Conservation (phyloP, 2,797 vertebrate species). For the Macroramphosus scolopax region DNA sequence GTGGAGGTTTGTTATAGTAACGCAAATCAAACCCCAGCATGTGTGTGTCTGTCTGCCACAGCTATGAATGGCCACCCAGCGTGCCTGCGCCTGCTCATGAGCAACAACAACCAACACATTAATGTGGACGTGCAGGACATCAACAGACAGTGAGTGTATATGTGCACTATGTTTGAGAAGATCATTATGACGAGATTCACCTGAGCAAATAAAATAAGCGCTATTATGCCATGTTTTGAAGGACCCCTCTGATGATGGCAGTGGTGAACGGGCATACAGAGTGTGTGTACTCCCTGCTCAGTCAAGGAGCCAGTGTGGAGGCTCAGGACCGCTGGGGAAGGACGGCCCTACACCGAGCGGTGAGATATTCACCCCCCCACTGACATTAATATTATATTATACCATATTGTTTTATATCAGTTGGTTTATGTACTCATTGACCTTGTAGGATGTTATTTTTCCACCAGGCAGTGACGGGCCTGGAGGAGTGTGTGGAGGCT, state of each 20-base stretch:
- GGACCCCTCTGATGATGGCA: conserved; percentile 93
- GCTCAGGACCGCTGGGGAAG: conserved; percentile 92
- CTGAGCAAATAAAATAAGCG: no score
- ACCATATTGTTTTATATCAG: no score
- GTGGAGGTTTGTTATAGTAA: background rate
- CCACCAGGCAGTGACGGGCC: conserved; percentile 88
- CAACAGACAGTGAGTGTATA: conserved; percentile 89
- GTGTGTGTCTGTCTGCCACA: conserved; percentile 50
- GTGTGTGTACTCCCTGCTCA: conserved; percentile 90
- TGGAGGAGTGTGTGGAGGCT: conserved; percentile 91
- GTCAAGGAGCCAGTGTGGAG: conserved; percentile 91
- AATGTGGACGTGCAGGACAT: conserved; percentile 89
- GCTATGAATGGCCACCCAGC: conserved; percentile 93
- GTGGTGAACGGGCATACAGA: conserved; percentile 93
- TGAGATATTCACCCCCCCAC: conserved; percentile 57
- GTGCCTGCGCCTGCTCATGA: conserved; percentile 91
- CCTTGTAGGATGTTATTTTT: background rate
- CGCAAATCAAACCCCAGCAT: background rate
- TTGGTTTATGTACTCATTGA: background rate
- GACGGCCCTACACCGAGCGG: conserved; percentile 92
- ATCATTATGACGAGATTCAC: no score
- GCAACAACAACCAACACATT: conserved; percentile 86
- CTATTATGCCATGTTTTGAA: conserved; percentile 47
- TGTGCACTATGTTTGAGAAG: background rate
- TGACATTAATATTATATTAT: background rate